A percentile compares a stretch with the other conserved stretches of the same genome.
These are phyloP conservation scores for Cyprinodon tularosa DNA, from an alignment of 2,113 vertebrate species.

Conservation along the genomic window DNA sequence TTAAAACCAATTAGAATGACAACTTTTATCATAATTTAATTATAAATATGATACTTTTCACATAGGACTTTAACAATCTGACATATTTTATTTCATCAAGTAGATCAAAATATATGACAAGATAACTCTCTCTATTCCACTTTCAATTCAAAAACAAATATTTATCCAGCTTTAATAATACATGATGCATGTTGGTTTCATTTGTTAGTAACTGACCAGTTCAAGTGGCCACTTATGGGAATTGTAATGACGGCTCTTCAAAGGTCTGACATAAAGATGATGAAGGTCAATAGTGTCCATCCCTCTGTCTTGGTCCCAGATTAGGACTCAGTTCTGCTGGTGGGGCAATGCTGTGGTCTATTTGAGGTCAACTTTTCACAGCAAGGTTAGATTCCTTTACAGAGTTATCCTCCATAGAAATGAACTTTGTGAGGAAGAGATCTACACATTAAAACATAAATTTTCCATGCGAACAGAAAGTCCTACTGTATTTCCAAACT, in stretches of 20 bases:
- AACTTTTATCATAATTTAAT: neutral
- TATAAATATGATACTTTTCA: neutral
- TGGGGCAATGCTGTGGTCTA: neutral
- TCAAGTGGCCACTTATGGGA: slow-evolving; percentile 74
- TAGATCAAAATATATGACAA: neutral
- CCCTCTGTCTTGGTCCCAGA: slow-evolving; percentile 34
- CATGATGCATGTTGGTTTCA: slow-evolving; percentile 30
- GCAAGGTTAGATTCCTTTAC: neutral
- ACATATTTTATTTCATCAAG: neutral
- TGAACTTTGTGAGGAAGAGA: neutral
- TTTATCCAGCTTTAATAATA: slow-evolving; percentile 16
- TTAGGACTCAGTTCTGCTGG: slow-evolving; percentile 18
- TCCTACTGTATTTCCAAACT: neutral
- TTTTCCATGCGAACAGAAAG: neutral
- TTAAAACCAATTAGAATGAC: too few relatives aligned
- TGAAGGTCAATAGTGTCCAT: slow-evolving; percentile 53
- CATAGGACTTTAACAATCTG: neutral
- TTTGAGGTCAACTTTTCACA: neutral
- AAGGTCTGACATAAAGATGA: slow-evolving; percentile 64
- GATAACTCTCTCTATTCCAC: too few relatives aligned
- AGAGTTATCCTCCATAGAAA: neutral
- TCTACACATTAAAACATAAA: neutral
- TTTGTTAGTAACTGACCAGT: slow-evolving; percentile 65
- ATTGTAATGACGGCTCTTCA: slow-evolving; percentile 67
- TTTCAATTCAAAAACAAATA: slow-evolving; percentile 8